Conservation (phyloP, 1,140 invertebrate genomes). For the Drosophila navojoa region DNA sequence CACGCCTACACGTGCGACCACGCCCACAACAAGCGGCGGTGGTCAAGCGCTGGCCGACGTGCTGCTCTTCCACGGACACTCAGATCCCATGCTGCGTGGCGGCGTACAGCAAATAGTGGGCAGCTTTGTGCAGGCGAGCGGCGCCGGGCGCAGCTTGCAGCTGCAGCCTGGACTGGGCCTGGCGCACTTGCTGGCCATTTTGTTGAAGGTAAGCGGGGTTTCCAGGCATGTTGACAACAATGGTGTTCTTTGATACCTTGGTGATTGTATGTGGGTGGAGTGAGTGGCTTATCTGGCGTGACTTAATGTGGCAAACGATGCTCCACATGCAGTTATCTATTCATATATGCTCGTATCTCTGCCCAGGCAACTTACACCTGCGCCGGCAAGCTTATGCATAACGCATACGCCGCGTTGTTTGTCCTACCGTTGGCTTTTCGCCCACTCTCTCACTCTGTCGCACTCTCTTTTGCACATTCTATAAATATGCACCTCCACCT, state of each 20-base stretch:
- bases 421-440: conserved; percentile 10
- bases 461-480: conserved; percentile 40
- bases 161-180: conserved; percentile 84
- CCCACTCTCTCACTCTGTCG: not conserved
- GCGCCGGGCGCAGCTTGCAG: conserved; percentile 49
- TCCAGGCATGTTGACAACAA: conserved; percentile 24
- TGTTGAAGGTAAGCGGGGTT: conserved; percentile 65
- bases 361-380: conserved; percentile 28
- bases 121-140: conserved; percentile 85
- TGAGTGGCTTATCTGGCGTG: conserved; percentile 28
- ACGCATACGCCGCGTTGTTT: conserved; percentile 59
- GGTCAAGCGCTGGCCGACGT: conserved; percentile 87
- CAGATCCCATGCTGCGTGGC: conserved; percentile 92
- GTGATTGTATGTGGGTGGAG: conserved; percentile 8
- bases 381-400: conserved; percentile 44
- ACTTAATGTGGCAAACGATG: conserved; percentile 50
- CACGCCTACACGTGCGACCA: not conserved
- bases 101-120: conserved; percentile 87
- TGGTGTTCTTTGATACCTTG: conserved; percentile 33
- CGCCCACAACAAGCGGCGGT: not conserved
- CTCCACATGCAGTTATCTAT: conserved; percentile 45
- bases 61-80: conserved; percentile 88
- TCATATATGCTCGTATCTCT: conserved; percentile 37
- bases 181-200: conserved; percentile 83
- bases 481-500: conserved; percentile 77